Percentiles rank a stretch among this genome's conserved stretches.
Evolutionary conservation across 2,797 vertebrate species (phyloP).

Genomic region (Danio aesculapii): DNA sequence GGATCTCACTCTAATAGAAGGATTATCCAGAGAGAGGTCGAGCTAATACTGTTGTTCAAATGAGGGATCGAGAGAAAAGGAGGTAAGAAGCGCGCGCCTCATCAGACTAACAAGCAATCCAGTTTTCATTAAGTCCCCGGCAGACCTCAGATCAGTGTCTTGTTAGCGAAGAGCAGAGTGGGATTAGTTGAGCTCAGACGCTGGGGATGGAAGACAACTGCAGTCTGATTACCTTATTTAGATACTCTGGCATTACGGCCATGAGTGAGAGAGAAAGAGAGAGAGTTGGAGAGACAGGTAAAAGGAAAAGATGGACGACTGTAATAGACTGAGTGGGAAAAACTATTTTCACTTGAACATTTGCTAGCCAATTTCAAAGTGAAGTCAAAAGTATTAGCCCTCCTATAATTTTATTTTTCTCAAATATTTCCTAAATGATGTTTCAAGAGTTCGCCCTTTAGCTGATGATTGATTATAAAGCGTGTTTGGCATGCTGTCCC

Average conservation of each 20-base stretch:
- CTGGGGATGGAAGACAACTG: conserved; percentile 59
- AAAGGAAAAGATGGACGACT: neutral
- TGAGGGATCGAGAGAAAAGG: conserved; percentile 36
- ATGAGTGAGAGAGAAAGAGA: neutral
- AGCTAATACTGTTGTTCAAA: conserved; percentile 48
- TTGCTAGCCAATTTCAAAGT: too few relatives aligned
- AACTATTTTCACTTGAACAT: too few relatives aligned
- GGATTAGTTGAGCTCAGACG: conserved; percentile 62
- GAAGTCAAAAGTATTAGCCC: too few relatives aligned
- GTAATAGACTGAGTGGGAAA: neutral
- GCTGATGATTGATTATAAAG: too few relatives aligned
- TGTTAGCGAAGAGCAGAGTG: conserved; percentile 48
- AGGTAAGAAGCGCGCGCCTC: conserved; percentile 41
- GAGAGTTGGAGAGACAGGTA: neutral
- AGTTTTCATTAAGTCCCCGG: conserved; percentile 48
- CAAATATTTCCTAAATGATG: too few relatives aligned
- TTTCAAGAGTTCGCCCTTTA: too few relatives aligned
- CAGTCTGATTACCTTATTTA: conserved; percentile 62
- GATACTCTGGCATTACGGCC: conserved; percentile 61
- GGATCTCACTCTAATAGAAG: conserved; percentile 42
- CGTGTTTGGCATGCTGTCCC: too few relatives aligned
- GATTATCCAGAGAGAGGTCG: conserved; percentile 36
- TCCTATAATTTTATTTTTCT: too few relatives aligned
- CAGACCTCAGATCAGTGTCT: conserved; percentile 43
- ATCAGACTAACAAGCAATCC: conserved; percentile 56